phyloP scores from a whole-genome alignment of 1,140 invertebrate species.

The Zaprionus gabonicus region DNA sequence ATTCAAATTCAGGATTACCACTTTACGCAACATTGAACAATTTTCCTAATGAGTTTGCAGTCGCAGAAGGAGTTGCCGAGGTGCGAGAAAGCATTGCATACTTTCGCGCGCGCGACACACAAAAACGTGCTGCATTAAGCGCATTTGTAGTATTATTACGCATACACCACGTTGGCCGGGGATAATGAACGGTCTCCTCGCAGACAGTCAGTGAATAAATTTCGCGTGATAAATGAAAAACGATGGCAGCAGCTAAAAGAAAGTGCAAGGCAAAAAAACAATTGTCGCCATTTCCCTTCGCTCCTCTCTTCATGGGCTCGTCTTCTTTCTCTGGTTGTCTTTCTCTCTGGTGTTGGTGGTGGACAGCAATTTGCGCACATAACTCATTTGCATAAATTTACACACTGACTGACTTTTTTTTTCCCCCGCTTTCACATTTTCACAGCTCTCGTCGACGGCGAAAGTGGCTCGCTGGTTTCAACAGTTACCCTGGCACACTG shows the following conservation, averaged over 20 bases:
- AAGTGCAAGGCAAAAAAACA: conserved; percentile 48
- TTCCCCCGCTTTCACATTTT: conserved; percentile 48
- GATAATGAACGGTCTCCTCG: conserved; percentile 35
- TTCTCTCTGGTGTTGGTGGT: conserved; percentile 41
- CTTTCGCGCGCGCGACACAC: conserved; percentile 24
- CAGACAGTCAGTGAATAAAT: conserved; percentile 68
- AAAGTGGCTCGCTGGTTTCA: conserved; percentile 91
- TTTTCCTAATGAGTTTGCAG: conserved; percentile 73
- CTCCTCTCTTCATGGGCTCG: not conserved
- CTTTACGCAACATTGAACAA: conserved; percentile 53
- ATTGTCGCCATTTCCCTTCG: conserved; percentile 62
- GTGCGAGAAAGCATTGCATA: conserved; percentile 27
- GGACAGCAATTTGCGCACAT: conserved; percentile 79
- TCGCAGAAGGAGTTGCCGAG: not conserved
- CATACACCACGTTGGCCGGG: conserved; percentile 45
- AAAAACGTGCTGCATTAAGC: conserved; percentile 54
- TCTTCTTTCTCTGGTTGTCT: not conserved
- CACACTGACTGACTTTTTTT: conserved; percentile 71
- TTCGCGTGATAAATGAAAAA: conserved; percentile 75
- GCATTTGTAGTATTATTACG: conserved; percentile 68
- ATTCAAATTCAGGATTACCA: conserved; percentile 46
- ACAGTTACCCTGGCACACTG: conserved; percentile 86
- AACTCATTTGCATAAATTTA: conserved; percentile 83
- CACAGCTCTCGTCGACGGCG: conserved; percentile 88
- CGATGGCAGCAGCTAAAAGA: conserved; percentile 42